Conservation (phyloP, 2,888 invertebrate genomes). For the Cerceris ruficornis region DNA sequence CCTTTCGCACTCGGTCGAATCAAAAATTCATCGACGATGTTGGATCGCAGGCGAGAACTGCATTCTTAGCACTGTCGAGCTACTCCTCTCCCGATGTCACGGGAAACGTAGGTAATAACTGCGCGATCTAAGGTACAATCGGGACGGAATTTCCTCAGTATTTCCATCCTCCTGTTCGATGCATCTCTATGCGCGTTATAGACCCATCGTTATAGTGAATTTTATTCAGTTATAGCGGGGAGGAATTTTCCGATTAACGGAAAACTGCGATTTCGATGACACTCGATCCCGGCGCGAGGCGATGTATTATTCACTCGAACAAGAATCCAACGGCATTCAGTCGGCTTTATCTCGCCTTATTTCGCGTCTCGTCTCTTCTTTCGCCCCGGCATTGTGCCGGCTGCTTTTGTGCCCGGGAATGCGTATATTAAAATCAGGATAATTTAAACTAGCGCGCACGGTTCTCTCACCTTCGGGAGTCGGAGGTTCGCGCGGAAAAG, state of each 20-base stretch:
- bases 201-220: not conserved
- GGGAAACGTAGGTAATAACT: no score
- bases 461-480: constrained; percentile 19
- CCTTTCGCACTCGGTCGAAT: no score
- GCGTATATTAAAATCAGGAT: constrained; percentile 56
- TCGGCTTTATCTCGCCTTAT: constrained; percentile 35
- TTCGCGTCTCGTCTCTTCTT: constrained; percentile 9
- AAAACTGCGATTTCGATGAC: constrained; percentile 12
- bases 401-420: constrained; percentile 45
- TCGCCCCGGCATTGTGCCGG: constrained; percentile 35
- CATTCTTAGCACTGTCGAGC: no score
- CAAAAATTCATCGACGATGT: no score
- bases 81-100: no score
- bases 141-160: no score
- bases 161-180: no score
- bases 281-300: not conserved
- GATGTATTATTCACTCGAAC: constrained; percentile 1
- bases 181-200: no score
- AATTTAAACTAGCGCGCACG: constrained; percentile 28
- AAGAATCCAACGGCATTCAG: constrained; percentile 14
- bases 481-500: constrained; percentile 27
- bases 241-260: constrained; percentile 6
- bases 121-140: no score
- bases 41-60: no score
- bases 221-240: not conserved